Evolutionary conservation across 2,888 invertebrate species (phyloP).

Genomic region (Colostygia pectinataria): DNA sequence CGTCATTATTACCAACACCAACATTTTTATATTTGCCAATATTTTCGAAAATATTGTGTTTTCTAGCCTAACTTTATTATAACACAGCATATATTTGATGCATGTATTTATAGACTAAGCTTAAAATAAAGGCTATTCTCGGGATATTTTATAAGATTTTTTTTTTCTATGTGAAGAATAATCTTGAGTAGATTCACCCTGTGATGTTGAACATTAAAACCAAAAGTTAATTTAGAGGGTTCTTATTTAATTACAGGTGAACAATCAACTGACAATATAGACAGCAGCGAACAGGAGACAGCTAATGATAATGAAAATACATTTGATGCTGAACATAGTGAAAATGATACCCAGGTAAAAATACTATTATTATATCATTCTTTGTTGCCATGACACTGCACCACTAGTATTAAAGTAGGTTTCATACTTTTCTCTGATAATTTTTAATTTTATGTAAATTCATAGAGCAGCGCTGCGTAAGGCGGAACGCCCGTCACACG

Average conservation of each 20-base stretch:
- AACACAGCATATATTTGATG: no score
- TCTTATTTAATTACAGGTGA: conserved; percentile 20
- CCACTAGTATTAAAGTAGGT: conserved; percentile 23
- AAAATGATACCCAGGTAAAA: conserved; percentile 22
- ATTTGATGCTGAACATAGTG: conserved; percentile 22
- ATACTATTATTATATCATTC: conserved; percentile 24
- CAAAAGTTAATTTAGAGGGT: conserved; percentile 11
- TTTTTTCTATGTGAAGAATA: no score
- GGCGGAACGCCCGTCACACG: no score
- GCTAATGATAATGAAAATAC: conserved; percentile 25
- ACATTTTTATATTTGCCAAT: no score
- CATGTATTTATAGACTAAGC: no score
- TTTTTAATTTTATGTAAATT: conserved; percentile 9
- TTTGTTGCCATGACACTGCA: conserved; percentile 17
- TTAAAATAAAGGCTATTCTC: no score
- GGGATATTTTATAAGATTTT: no score
- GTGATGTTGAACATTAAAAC: conserved; percentile 20
- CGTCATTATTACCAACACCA: no score
- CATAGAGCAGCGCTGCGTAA: no score
- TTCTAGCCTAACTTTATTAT: no score
- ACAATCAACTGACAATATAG: conserved; percentile 25
- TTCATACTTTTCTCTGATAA: conserved; percentile 28
- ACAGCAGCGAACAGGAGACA: conserved; percentile 26
- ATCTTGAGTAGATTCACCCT: no score
- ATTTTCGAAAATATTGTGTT: no score